Base-by-base conservation (phyloP, 2,888 invertebrate genomes). In the Nymphalis urticae region DNA sequence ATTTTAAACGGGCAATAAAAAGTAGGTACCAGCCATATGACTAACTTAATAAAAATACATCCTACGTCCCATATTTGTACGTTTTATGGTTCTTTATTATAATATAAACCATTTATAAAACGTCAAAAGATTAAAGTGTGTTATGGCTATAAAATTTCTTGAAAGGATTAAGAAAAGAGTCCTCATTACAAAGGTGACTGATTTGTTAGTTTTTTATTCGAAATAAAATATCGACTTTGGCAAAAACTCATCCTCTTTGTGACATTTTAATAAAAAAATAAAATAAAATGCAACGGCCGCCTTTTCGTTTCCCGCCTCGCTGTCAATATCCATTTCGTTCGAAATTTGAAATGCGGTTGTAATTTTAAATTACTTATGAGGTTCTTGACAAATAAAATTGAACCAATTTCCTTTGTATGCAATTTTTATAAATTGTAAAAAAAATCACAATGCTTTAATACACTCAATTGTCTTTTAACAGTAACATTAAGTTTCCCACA, bases 241-340 rank as follows among this genome's bases (percentile, higher is more conserved):
- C 83, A 78, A 81, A 82, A 82, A 80, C 80, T 78, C 79, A 80
- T 72, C 77, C 68, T 72, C 76, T 77, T 76, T 74, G 78, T 82
- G 82, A 81, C 83, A 83, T 79, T 80, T 82, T 73, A 77, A 79
- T 81, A 80, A 66, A 56, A 69, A 82, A 85, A 83, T 84, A 83
- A 78, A 83, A 83, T 78, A 83, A 85, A 82, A 79, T 79, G 81
- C 81, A 80, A 82, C 78, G 82, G 82, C 82, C 78, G 80, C 78
- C 80, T 82, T 83, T 80, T 82, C 81, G 79, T 82, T 85, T 85
- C 82, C 82, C 83, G 82, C 84, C 77, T 82, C 81, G 80, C 82
- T 83, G 87, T 87, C 85, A 84, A 84, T 86, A 85, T 82, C 75
- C 80, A 83, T 85, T 83, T 70, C 36, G 36, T 66, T 61, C 51